Evolutionary conservation across 2,888 invertebrate species (phyloP).

Genomic region (Lasioglossum zephyrum): DNA sequence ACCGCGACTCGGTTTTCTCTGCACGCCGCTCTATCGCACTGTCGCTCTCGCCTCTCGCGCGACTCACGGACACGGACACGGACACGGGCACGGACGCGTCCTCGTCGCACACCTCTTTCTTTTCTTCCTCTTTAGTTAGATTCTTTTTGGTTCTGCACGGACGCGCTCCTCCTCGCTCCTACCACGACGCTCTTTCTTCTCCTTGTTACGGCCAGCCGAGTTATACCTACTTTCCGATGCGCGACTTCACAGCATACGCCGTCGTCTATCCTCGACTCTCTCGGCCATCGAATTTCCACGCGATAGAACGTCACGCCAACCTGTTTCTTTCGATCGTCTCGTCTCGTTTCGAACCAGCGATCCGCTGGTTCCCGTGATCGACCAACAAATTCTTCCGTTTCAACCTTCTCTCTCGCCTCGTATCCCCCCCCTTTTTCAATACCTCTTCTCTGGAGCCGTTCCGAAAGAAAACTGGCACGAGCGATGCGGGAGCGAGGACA

Average conservation of each 20-base stretch:
- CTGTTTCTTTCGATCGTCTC: not conserved
- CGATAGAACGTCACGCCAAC: constrained; percentile 23
- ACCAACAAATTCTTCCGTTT: constrained; percentile 30
- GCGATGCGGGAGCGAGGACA: constrained; percentile 37
- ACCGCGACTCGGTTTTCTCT: constrained; percentile 43
- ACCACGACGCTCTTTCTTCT: constrained; percentile 35
- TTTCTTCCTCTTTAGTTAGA: constrained; percentile 21
- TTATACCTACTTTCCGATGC: constrained; percentile 51
- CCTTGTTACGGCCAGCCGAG: constrained; percentile 33
- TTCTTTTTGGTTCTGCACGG: constrained; percentile 12
- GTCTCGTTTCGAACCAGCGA: not conserved
- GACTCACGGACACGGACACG: constrained; percentile 30
- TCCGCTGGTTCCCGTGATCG: constrained; percentile 8
- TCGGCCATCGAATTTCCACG: constrained; percentile 25
- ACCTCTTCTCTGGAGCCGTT: constrained; percentile 50
- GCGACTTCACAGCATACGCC: constrained; percentile 46
- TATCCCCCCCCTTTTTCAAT: constrained; percentile 10
- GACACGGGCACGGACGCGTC: constrained; percentile 36
- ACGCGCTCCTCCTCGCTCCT: constrained; percentile 33
- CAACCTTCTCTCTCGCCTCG: constrained; percentile 42
- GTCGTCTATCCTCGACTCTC: constrained; percentile 25
- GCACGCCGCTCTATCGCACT: constrained; percentile 40
- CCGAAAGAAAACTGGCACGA: constrained; percentile 70
- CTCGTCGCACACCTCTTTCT: constrained; percentile 32
- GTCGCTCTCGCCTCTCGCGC: constrained; percentile 45